Conservation (phyloP, 2,113 vertebrate genomes). For the Orycteropus afer region DNA sequence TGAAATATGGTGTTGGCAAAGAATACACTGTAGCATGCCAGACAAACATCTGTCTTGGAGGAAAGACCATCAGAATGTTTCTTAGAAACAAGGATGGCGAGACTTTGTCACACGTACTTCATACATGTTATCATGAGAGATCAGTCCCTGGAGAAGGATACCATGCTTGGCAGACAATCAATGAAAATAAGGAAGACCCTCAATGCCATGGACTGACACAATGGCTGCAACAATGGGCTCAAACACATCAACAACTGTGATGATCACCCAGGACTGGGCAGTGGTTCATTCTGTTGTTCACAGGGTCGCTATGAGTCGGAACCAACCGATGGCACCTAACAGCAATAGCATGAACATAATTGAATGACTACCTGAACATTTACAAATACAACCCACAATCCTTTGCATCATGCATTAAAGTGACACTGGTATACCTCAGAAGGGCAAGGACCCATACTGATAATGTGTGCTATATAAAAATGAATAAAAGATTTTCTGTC, state of each 20-base stretch:
- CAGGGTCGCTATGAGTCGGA: too few species aligned
- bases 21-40: background rate
- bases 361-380: background rate
- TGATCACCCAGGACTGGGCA: too few species aligned
- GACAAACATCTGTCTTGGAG: background rate
- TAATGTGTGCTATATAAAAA: background rate
- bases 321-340: too few species aligned
- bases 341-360: background rate
- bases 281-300: too few species aligned
- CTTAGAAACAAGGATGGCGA: background rate
- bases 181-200: background rate
- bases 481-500: background rate
- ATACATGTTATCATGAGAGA: background rate
- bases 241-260: background rate
- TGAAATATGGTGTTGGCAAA: background rate
- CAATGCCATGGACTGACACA: background rate
- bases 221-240: background rate
- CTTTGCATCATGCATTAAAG: background rate
- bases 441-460: background rate
- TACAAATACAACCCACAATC: rapidly evolving
- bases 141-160: background rate
- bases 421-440: background rate
- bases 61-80: background rate
- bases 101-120: background rate
- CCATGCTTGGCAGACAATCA: background rate